Evolutionary conservation across 2,113 vertebrate genomes (phyloP).

Genomic region (Elaphurus davidianus): DNA sequence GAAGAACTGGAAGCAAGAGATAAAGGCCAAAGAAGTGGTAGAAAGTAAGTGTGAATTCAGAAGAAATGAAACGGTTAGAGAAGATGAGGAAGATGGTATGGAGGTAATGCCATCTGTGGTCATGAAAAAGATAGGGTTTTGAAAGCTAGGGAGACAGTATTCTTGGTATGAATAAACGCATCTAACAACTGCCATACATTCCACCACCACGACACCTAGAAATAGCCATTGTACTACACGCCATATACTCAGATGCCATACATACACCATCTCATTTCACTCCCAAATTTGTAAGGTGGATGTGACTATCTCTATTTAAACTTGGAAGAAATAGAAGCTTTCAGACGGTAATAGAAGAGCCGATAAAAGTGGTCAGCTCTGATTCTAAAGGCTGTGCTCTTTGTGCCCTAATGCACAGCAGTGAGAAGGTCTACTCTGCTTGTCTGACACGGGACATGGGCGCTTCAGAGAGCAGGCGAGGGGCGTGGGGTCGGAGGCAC

Average conservation of each 20-base stretch:
- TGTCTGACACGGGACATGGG: not conserved
- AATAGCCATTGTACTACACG: rapidly evolving
- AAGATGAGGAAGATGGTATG: not conserved
- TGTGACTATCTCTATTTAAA: not conserved
- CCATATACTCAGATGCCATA: not conserved
- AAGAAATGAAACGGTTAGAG: not conserved
- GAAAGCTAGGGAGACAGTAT: not conserved
- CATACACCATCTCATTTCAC: not conserved
- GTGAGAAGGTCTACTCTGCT: not conserved
- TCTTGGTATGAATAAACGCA: not conserved
- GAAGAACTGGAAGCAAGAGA: not conserved
- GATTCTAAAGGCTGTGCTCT: not conserved
- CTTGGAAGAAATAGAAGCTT: not conserved
- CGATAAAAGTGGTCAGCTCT: not conserved
- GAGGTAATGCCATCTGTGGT: not conserved
- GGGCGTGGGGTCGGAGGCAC: not conserved
- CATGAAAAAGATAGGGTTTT: not conserved
- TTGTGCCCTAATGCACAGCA: not conserved
- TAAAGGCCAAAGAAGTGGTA: not conserved
- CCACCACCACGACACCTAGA: not conserved
- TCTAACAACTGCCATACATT: not conserved
- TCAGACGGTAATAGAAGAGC: not conserved
- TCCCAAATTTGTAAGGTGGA: not conserved
- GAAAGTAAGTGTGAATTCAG: not conserved
- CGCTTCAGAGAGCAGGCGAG: not conserved